These are phyloP conservation scores for Bolinopsis microptera DNA, from an alignment of 37 sponge, comb jelly and placozoan species.

Conservation along the genomic window DNA sequence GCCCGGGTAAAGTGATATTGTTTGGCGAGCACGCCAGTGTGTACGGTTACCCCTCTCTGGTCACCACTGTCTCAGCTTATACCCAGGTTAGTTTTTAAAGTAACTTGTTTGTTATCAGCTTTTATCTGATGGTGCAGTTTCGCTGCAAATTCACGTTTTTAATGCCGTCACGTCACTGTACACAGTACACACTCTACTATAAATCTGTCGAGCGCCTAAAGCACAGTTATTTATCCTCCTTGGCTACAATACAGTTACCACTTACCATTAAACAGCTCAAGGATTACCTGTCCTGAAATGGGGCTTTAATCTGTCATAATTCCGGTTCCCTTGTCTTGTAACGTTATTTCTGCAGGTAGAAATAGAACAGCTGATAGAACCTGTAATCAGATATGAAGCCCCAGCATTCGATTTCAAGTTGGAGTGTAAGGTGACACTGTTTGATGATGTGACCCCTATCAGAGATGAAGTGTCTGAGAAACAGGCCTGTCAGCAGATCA, in stretches of 20 bases:
- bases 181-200: too few species aligned
- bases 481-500: background rate
- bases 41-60: slow-evolving; percentile 49
- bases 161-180: too few species aligned
- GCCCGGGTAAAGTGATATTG: slow-evolving; percentile 60
- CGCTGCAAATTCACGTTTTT: too few species aligned
- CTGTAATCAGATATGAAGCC: background rate
- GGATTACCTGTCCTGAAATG: too few species aligned
- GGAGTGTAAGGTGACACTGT: background rate
- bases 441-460: slow-evolving; percentile 1
- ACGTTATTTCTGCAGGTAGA: background rate
- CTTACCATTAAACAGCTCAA: too few species aligned
- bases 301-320: too few species aligned
- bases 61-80: slow-evolving; percentile 43
- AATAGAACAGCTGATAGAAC: slow-evolving; percentile 4
- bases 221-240: background rate
- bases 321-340: too few species aligned
- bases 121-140: too few species aligned
- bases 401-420: slow-evolving; percentile 2
- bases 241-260: too few species aligned
- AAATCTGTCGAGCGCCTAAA: background rate
- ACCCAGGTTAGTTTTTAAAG: slow-evolving; percentile 56
- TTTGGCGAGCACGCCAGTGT: slow-evolving; percentile 63
- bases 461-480: slow-evolving; percentile 18
- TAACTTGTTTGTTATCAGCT: too few species aligned